These are phyloP conservation scores for Petrophora chlorosata DNA, from an alignment of 2,888 invertebrate genomes.

Conservation along the genomic window DNA sequence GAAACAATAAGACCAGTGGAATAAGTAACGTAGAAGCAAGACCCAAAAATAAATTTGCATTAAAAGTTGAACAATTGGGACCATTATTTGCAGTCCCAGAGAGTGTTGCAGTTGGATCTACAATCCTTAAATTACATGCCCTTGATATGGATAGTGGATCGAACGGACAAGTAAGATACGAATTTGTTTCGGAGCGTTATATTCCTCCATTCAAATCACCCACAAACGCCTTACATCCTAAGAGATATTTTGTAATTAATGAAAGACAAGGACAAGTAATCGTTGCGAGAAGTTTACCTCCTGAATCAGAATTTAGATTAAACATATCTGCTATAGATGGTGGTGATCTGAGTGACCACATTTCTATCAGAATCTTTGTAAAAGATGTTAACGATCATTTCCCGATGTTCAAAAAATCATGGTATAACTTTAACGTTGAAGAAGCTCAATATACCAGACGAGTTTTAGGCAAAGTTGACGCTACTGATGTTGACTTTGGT, in stretches of 20 bases:
- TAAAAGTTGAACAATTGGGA: slow-evolving; percentile 61
- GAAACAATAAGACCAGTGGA: slow-evolving; percentile 54
- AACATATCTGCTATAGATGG: slow-evolving; percentile 90
- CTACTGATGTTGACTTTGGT: slow-evolving; percentile 91
- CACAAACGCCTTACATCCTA: slow-evolving; percentile 75
- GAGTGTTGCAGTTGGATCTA: slow-evolving; percentile 87
- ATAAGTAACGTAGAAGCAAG: slow-evolving; percentile 61
- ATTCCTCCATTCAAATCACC: slow-evolving; percentile 79
- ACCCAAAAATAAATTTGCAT: slow-evolving; percentile 69
- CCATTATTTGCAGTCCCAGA: slow-evolving; percentile 89
- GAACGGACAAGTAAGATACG: slow-evolving; percentile 89
- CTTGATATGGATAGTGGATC: slow-evolving; percentile 88
- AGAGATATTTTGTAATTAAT: slow-evolving; percentile 90
- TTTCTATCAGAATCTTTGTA: slow-evolving; percentile 88
- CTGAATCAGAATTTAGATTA: slow-evolving; percentile 89
- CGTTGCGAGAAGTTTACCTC: slow-evolving; percentile 87
- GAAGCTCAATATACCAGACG: slow-evolving; percentile 90
- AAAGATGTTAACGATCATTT: slow-evolving; percentile 93
- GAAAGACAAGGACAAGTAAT: slow-evolving; percentile 89
- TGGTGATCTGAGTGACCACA: slow-evolving; percentile 88
- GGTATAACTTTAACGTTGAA: slow-evolving; percentile 91
- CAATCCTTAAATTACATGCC: slow-evolving; percentile 87
- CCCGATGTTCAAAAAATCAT: slow-evolving; percentile 91
- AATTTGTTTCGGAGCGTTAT: slow-evolving; percentile 87
- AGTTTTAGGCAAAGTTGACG: slow-evolving; percentile 89